These are phyloP conservation scores for Tarsius wallacei DNA, from an alignment of 2,797 vertebrate genomes.

Conservation along the genomic window DNA sequence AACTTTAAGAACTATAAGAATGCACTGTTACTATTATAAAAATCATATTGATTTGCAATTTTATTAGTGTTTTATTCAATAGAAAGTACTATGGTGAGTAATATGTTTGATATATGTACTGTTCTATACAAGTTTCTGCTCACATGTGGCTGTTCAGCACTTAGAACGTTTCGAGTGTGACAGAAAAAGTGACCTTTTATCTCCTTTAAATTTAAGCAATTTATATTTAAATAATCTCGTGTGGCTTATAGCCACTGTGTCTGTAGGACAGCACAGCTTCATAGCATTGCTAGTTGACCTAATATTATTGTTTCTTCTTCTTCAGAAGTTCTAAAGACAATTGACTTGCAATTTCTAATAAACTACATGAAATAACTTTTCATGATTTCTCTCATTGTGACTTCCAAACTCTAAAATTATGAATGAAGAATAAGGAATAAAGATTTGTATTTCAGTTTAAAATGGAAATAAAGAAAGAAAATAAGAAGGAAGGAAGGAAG, in stretches of 20 bases:
- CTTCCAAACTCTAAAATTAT: background rate
- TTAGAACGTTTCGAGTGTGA: background rate
- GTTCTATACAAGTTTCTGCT: rapidly evolving
- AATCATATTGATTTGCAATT: background rate
- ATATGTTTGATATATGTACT: background rate
- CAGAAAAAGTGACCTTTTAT: background rate
- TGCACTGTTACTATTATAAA: background rate
- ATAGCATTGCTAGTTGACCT: background rate
- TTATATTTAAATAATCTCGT: background rate
- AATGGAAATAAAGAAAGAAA: background rate
- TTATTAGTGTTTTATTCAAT: background rate
- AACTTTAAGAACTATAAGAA: background rate
- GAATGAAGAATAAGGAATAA: background rate
- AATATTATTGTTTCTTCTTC: background rate
- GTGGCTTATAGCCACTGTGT: background rate
- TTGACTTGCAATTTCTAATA: background rate
- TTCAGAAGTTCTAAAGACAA: background rate
- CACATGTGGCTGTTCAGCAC: rapidly evolving
- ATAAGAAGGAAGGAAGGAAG: background rate
- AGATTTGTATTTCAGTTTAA: background rate
- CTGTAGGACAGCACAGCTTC: background rate
- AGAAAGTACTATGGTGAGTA: background rate
- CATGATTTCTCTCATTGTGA: background rate
- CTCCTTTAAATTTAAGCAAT: background rate
- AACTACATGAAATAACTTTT: background rate